These are phyloP conservation scores for Manis javanica DNA, from an alignment of 2,797 vertebrate genomes.

Conservation along the genomic window DNA sequence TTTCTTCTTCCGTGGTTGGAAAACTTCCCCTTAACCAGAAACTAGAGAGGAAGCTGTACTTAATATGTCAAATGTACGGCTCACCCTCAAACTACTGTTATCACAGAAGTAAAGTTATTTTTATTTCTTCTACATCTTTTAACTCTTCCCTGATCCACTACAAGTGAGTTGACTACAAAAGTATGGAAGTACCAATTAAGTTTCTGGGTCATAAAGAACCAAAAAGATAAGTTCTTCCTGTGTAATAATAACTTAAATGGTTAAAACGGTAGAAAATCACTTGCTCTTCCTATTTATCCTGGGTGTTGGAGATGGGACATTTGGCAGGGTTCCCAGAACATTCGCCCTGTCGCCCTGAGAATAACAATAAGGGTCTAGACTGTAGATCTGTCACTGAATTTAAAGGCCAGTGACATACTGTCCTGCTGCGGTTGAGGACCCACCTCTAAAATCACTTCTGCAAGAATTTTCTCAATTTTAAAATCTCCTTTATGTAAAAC, in stretches of 20 bases:
- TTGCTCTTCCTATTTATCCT: constrained; percentile 25
- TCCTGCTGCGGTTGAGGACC: neutral
- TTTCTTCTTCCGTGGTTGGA: neutral
- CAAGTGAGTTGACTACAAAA: neutral
- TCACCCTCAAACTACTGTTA: neutral
- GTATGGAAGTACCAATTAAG: neutral
- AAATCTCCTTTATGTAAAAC: constrained; percentile 59
- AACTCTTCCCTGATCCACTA: neutral
- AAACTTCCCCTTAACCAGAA: constrained; percentile 30
- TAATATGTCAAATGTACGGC: neutral
- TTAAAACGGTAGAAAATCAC: constrained; percentile 48
- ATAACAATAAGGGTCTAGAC: neutral
- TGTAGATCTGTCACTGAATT: constrained; percentile 18
- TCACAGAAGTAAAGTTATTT: constrained; percentile 25
- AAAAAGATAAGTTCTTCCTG: constrained; percentile 23
- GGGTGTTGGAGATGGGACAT: neutral
- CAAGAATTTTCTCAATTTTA: constrained; percentile 66
- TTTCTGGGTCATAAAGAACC: neutral
- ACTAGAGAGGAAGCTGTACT: neutral
- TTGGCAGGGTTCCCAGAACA: neutral
- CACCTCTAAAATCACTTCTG: constrained; percentile 50
- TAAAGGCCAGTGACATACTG: constrained; percentile 18
- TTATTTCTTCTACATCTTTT: constrained; percentile 50
- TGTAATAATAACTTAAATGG: constrained; percentile 48
- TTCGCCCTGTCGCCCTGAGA: neutral